Percentiles rank a stretch among this genome's conserved stretches.
Conservation (phyloP, 2,888 invertebrate species). For the Gasteruption jaculator region DNA sequence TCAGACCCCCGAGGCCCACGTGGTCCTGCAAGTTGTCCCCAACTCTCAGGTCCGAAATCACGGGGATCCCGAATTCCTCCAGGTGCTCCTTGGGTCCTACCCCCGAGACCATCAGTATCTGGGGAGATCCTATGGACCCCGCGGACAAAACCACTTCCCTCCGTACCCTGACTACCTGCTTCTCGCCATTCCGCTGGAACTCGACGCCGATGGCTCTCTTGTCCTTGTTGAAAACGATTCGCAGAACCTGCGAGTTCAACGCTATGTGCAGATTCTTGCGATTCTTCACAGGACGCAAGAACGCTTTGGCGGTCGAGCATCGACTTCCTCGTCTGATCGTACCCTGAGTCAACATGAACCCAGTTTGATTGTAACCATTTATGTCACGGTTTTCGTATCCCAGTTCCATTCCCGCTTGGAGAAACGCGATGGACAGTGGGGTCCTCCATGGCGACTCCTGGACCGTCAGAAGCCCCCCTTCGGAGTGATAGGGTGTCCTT, state of each 20-base stretch:
- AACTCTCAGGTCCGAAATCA: constrained; percentile 71
- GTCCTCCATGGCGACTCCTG: constrained; percentile 83
- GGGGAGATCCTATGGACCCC: constrained; percentile 84
- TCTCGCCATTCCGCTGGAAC: constrained; percentile 64
- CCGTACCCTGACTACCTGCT: constrained; percentile 61
- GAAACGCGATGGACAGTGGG: constrained; percentile 75
- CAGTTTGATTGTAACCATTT: constrained; percentile 78
- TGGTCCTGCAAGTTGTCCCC: constrained; percentile 86
- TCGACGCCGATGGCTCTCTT: constrained; percentile 75
- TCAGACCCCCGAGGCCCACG: constrained; percentile 79
- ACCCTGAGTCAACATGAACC: constrained; percentile 83
- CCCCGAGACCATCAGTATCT: constrained; percentile 87
- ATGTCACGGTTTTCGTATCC: constrained; percentile 78
- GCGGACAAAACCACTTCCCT: constrained; percentile 82
- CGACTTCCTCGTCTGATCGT: constrained; percentile 79
- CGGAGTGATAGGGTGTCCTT: constrained; percentile 69
- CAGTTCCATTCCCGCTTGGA: constrained; percentile 76
- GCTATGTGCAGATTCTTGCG: constrained; percentile 76
- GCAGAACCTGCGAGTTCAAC: constrained; percentile 70
- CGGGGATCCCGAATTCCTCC: constrained; percentile 66
- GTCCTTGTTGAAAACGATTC: constrained; percentile 65
- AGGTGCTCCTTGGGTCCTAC: constrained; percentile 78
- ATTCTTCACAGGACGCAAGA: constrained; percentile 74
- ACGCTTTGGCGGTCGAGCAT: constrained; percentile 83
- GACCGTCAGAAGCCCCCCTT: constrained; percentile 78